Evolutionary conservation across 2,797 vertebrate species (phyloP).

Genomic region (Serranus cabrilla): DNA sequence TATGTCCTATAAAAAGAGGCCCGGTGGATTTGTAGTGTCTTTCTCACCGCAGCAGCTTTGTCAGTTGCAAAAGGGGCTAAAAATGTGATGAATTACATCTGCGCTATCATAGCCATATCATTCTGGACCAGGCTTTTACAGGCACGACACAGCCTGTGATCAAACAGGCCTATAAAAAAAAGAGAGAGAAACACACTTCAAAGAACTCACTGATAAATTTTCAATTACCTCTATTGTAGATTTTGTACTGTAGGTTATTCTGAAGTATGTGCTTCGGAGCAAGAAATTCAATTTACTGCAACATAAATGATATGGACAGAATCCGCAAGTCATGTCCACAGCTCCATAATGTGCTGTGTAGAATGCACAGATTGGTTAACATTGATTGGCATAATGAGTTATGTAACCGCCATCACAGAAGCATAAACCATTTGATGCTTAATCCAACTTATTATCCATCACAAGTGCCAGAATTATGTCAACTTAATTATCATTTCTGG

Average conservation of each 20-base stretch:
- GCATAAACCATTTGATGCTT: slow-evolving; percentile 10
- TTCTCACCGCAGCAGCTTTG: slow-evolving; percentile 72
- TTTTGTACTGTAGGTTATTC: slow-evolving; percentile 53
- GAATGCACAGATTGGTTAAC: slow-evolving; percentile 36
- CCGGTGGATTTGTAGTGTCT: slow-evolving; percentile 72
- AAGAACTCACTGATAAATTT: slow-evolving; percentile 75
- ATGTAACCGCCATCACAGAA: slow-evolving; percentile 19
- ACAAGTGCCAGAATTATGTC: slow-evolving; percentile 20
- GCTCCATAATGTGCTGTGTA: slow-evolving; percentile 18
- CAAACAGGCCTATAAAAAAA: slow-evolving; percentile 65
- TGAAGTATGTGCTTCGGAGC: slow-evolving; percentile 60
- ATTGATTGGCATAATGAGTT: slow-evolving; percentile 37
- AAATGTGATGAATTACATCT: slow-evolving; percentile 83
- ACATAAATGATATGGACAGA: slow-evolving; percentile 55
- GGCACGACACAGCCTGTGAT: slow-evolving; percentile 63
- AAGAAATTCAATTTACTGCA: slow-evolving; percentile 55
- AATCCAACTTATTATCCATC: slow-evolving; percentile 1
- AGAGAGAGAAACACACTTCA: slow-evolving; percentile 68
- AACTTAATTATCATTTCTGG: neutral
- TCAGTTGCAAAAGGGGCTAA: slow-evolving; percentile 61
- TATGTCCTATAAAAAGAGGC: slow-evolving; percentile 68
- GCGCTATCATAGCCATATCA: slow-evolving; percentile 72
- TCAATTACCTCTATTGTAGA: slow-evolving; percentile 75
- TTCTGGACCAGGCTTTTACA: slow-evolving; percentile 67
- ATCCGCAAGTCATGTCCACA: slow-evolving; percentile 50